Percentiles rank a stretch among this genome's conserved stretches.
Conservation (phyloP, 2,113 vertebrate genomes). For the Euleptes europaea region DNA sequence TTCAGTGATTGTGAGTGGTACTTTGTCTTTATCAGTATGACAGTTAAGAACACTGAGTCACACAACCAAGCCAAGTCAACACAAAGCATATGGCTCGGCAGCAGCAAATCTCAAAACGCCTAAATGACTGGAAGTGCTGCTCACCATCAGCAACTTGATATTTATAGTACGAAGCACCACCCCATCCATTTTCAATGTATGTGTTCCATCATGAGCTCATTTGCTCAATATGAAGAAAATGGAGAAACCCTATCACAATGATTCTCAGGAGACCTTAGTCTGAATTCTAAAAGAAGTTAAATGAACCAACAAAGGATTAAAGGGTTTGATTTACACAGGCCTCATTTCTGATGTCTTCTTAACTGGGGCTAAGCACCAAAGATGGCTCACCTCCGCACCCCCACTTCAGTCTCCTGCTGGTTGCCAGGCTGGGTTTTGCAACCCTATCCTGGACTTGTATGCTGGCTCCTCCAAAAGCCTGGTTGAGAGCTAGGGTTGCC, state of each 20-base stretch:
- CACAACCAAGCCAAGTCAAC: neutral
- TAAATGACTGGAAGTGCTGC: neutral
- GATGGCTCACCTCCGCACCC: neutral
- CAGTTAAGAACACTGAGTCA: slow-evolving; percentile 1
- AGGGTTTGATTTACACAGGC: neutral
- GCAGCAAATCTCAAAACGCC: neutral
- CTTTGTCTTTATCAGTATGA: neutral
- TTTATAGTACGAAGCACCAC: neutral
- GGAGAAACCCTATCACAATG: neutral
- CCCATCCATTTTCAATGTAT: neutral
- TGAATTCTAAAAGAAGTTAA: neutral
- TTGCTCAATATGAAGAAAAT: neutral
- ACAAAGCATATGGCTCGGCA: neutral
- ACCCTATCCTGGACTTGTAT: too few species aligned
- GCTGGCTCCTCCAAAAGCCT: too few species aligned
- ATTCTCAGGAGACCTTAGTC: neutral
- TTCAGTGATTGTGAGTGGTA: neutral
- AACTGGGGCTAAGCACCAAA: neutral
- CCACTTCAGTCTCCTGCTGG: too few species aligned
- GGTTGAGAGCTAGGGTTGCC: too few species aligned
- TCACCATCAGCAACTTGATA: neutral
- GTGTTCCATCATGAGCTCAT: neutral
- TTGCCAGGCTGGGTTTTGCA: too few species aligned
- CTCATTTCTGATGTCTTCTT: neutral
- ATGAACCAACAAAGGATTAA: neutral